Base-by-base conservation (phyloP, 1,140 invertebrate genomes). In the Dysdera silvatica region DNA sequence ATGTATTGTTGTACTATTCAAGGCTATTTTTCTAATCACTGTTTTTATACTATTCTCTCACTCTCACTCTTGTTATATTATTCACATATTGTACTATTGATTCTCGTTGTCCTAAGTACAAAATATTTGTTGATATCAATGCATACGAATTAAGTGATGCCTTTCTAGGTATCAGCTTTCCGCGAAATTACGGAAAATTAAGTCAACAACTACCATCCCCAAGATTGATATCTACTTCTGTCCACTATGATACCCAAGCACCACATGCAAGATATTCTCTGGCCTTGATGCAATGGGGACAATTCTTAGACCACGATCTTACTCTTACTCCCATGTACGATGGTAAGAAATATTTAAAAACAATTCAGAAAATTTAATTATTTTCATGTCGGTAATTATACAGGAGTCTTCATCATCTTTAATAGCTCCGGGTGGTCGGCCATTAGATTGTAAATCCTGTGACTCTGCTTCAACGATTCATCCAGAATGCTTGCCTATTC, bases 201-300 rank as follows among this genome's bases (percentile, higher is more conserved):
- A 89, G 90, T 7, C 75, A 76, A 0, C 80, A 81, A 0, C 74
- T 95, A 0, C 90, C 90, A 0, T 90, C 89, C 37, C 86, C 90
- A 0, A 79, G 91, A n/a, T 79, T 87, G 0, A 82, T 95, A 18
- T 94, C 90, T 1, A 87, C 87, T 0, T 83, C 85, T 0, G 88
- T 95, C 47, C 91, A 95, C 74, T 74, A 89, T 0, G 91, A 95
- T 70, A 90, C 93, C 29, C 91, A 87, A 18, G 88, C 89, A 72
- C 77, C 89, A 12, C 87, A 90, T 69, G 85, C 84, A 5, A 80
- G 89, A n/a, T 94, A 95, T 52, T 93, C 74, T 86, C 88, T 2
- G 89, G 93, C 71, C 87, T 93, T 53, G 88, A 88, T 37, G 89
- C 91, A 72, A 45, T 72, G 65, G 65, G 69, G 69, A 28, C 66